Evolutionary conservation across 2,797 vertebrate species (phyloP), one percentile per base, ranked within the genome.

Genomic region (Acanthis flammea): DNA sequence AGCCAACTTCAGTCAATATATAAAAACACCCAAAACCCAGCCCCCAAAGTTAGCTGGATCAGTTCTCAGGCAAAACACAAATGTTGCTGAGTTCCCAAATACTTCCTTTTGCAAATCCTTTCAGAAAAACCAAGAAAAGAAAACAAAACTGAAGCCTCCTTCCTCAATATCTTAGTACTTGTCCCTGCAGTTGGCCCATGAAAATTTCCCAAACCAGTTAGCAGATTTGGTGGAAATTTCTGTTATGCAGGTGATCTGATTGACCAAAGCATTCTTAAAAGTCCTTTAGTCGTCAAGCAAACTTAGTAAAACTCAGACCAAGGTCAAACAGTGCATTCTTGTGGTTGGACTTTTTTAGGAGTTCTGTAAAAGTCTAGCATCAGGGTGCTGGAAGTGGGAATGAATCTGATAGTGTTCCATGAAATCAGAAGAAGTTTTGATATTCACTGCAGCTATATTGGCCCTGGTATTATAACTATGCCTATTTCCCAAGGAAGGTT

Each of bases 381-480:
- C 39, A 86, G 25, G 19, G 31, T 2, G 3, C 62, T 84, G 48
- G 23, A 24, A 45, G 25, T 53, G 28, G 24, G 55, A 58, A 39
- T 1, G 0, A 27, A 51, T 67, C 61, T 61, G 57, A 74, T 57
- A 31, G 39, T 61, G 10, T 82, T 82, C 37, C 50, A 30, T 41
- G 37, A 86, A 75, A 92, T 61, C 66, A 60, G 78, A 45, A 41
- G 13, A 67, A 73, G 22, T 67, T 60, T 78, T 58, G n/a, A 51
- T 78, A 53, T 31, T 81, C 37, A 50, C 31, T 78, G 48, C 31
- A 79, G 44, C 11, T 86, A 0, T 57, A n/a, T 87, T 75, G 73
- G 21, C 25, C 10, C 30, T 42, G 58, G 25, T 72, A 39, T 28
- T 72, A n/a, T 27, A 67, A n/a, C 16, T 0, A 0, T 63, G 11